Percentiles rank a stretch among this genome's conserved stretches.
Conservation (phyloP, 2,113 vertebrate species). For the Fulmarus glacialis region DNA sequence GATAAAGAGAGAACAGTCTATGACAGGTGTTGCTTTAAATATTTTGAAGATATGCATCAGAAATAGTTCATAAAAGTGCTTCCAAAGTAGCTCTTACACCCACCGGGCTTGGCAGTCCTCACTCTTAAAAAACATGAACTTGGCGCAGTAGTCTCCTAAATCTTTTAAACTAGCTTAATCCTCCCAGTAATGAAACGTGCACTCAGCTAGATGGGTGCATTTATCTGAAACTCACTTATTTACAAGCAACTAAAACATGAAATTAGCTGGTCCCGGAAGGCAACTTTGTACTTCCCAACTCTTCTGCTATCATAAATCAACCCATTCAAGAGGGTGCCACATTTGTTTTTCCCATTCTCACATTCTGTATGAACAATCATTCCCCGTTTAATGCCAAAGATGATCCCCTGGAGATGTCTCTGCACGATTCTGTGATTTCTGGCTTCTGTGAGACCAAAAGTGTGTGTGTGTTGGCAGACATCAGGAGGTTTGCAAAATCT, state of each 20-base stretch:
- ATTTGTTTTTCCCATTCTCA: slow-evolving; percentile 70
- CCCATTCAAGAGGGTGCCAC: slow-evolving; percentile 40
- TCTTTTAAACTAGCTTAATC: slow-evolving; percentile 63
- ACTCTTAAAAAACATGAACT: slow-evolving; percentile 16
- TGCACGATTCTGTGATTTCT: slow-evolving; percentile 57
- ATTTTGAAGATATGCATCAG: slow-evolving; percentile 42
- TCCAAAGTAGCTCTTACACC: slow-evolving; percentile 43
- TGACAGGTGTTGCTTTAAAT: slow-evolving; percentile 57
- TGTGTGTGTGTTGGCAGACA: slow-evolving; percentile 44
- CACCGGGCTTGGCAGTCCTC: slow-evolving; percentile 1
- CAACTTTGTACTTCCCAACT: slow-evolving; percentile 37
- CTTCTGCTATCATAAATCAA: slow-evolving; percentile 63
- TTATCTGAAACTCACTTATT: slow-evolving; percentile 65
- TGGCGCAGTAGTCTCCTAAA: slow-evolving; percentile 11
- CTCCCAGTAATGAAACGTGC: slow-evolving; percentile 48
- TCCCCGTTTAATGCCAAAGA: slow-evolving; percentile 43
- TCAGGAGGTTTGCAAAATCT: slow-evolving; percentile 44
- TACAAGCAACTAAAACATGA: slow-evolving; percentile 65
- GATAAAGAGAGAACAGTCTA: neutral
- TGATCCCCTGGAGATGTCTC: slow-evolving; percentile 49
- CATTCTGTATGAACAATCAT: slow-evolving; percentile 41
- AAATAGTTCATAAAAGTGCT: slow-evolving; percentile 58
- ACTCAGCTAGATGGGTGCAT: slow-evolving; percentile 32
- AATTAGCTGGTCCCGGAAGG: slow-evolving; percentile 54
- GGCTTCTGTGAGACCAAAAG: slow-evolving; percentile 37